Conservation (phyloP, 1,140 invertebrate genomes). For the Pseudomyrmex dendroicus region DNA sequence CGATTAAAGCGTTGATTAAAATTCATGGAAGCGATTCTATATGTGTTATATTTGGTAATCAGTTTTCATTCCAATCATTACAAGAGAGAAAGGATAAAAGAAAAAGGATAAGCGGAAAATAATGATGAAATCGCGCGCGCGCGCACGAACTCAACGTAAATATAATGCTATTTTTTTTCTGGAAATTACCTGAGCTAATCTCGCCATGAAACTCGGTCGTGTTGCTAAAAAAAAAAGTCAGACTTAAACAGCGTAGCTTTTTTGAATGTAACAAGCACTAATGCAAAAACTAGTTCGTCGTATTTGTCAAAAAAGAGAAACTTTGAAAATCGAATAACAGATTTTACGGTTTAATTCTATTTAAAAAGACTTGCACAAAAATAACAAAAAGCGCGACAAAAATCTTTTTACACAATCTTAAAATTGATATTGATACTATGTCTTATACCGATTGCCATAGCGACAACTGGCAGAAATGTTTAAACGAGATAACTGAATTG, state of each 20-base stretch:
- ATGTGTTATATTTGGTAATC: slow-evolving; percentile 12
- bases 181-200: background rate
- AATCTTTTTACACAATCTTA: no score
- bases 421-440: no score
- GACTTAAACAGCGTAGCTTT: background rate
- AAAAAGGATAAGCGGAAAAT: background rate
- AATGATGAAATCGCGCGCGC: background rate
- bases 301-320: no score
- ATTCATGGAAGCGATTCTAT: slow-evolving; percentile 11
- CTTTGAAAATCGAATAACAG: no score
- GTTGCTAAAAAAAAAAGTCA: background rate
- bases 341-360: no score
- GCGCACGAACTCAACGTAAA: background rate
- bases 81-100: background rate
- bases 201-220: background rate
- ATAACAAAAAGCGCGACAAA: no score
- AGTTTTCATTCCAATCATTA: background rate
- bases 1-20: slow-evolving; percentile 19
- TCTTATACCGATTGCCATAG: no score
- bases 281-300: no score
- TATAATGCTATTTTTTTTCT: background rate
- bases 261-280: no score
- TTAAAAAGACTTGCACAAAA: no score
- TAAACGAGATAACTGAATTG: no score
- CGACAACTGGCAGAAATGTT: no score